A percentile compares a stretch with the other conserved stretches of the same genome.
phyloP scores from a whole-genome alignment of 64 coral and sea anemone genomes.

The Trachythela sp. region DNA sequence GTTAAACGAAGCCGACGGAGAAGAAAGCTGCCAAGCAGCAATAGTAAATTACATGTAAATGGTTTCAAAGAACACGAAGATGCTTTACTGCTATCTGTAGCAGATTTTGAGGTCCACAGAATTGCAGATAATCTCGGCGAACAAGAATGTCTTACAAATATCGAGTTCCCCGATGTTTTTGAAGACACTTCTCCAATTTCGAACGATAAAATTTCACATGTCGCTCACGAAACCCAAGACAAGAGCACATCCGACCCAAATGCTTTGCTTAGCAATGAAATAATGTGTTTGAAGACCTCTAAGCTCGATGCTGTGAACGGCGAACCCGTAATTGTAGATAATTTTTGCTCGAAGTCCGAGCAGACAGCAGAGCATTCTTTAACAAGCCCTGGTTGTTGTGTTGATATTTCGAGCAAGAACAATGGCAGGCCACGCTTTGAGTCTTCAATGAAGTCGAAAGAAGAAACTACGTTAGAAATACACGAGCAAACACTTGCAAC shows the following conservation, averaged over 20 bases:
- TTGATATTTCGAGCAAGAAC: background rate
- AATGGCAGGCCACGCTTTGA: background rate
- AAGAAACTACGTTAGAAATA: background rate
- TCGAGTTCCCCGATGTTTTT: constrained; percentile 5
- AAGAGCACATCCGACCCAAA: background rate
- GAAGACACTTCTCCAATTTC: constrained; percentile 3
- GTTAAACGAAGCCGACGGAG: background rate
- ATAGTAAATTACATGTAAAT: background rate
- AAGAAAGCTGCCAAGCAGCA: background rate
- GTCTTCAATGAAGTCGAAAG: background rate
- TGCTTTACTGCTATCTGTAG: background rate
- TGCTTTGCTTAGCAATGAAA: background rate
- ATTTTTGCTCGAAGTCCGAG: background rate
- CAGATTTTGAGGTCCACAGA: background rate
- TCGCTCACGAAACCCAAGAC: background rate
- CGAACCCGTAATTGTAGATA: background rate
- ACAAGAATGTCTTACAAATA: background rate
- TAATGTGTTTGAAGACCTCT: background rate
- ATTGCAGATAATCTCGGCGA: background rate
- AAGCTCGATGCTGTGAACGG: background rate
- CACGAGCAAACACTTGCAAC: background rate
- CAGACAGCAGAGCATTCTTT: background rate
- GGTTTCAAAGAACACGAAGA: background rate
- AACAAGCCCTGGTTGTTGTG: background rate
- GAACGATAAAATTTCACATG: constrained; percentile 16